These are phyloP conservation scores for Tridacna gigas DNA, from an alignment of 2,888 invertebrate species.

Conservation along the genomic window DNA sequence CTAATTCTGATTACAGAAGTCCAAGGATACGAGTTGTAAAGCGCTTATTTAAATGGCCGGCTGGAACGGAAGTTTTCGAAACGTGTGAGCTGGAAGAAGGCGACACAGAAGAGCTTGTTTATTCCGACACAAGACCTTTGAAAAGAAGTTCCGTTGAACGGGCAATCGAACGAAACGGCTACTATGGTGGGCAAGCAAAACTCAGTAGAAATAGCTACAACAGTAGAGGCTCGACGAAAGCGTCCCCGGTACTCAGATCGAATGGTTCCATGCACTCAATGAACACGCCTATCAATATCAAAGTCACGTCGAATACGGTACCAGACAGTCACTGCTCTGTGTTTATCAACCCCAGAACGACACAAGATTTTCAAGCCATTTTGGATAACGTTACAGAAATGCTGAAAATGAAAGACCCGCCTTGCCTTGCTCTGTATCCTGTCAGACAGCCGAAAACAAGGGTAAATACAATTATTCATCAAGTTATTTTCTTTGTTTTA, in stretches of 20 bases:
- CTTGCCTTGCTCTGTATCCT: constrained; percentile 33
- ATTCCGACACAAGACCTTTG: constrained; percentile 22
- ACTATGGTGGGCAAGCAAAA: constrained; percentile 7
- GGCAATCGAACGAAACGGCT: background rate
- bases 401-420: constrained; percentile 33
- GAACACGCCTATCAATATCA: constrained; percentile 24
- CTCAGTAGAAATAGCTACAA: constrained; percentile 43
- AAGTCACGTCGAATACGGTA: constrained; percentile 42
- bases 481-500: no score
- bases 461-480: background rate
- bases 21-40: constrained; percentile 10
- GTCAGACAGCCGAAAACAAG: background rate
- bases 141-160: background rate
- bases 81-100: constrained; percentile 39
- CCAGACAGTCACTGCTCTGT: constrained; percentile 36
- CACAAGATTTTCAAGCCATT: constrained; percentile 45
- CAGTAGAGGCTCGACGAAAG: constrained; percentile 47
- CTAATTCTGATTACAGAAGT: background rate
- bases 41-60: constrained; percentile 42
- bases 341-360: constrained; percentile 38
- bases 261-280: constrained; percentile 29
- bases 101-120: constrained; percentile 29
- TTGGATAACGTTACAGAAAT: constrained; percentile 37
- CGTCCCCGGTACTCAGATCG: constrained; percentile 32
- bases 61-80: constrained; percentile 16